Evolutionary conservation across 2,797 vertebrate genomes (phyloP).

Genomic region (Chloroceryle inda): DNA sequence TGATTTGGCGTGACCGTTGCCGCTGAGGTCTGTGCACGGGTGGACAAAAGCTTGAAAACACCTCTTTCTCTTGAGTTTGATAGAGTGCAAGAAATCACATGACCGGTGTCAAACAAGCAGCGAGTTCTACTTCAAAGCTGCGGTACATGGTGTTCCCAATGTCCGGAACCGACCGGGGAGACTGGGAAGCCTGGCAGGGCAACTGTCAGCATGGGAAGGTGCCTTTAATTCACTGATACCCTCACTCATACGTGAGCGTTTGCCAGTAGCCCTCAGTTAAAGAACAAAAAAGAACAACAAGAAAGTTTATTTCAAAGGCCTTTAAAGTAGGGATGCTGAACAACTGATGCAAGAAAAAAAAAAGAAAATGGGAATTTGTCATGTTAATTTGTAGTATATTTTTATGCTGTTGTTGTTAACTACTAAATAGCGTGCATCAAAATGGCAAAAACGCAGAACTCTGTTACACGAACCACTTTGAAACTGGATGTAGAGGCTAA

Average conservation of each 20-base stretch:
- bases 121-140: not conserved
- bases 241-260: too few relatives aligned
- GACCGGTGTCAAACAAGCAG: not conserved
- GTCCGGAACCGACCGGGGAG: not conserved
- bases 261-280: too few relatives aligned
- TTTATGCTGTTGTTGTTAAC: not conserved
- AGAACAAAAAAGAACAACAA: too few relatives aligned
- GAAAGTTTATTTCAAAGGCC: not conserved
- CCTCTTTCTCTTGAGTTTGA: not conserved
- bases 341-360: not conserved
- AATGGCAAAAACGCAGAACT: not conserved
- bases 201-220: not conserved
- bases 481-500: not conserved
- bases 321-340: not conserved
- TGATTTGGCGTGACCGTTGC: not conserved
- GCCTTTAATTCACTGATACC: fast-evolving
- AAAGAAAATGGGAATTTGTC: not conserved
- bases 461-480: not conserved
- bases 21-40: not conserved
- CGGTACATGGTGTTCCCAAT: not conserved
- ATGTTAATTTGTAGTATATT: fast-evolving
- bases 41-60: not conserved
- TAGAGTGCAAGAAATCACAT: not conserved
- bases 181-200: not conserved
- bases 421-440: fast-evolving